These are phyloP conservation scores for Pollachius pollachius DNA, from an alignment of 2,113 vertebrate genomes.

Conservation along the genomic window DNA sequence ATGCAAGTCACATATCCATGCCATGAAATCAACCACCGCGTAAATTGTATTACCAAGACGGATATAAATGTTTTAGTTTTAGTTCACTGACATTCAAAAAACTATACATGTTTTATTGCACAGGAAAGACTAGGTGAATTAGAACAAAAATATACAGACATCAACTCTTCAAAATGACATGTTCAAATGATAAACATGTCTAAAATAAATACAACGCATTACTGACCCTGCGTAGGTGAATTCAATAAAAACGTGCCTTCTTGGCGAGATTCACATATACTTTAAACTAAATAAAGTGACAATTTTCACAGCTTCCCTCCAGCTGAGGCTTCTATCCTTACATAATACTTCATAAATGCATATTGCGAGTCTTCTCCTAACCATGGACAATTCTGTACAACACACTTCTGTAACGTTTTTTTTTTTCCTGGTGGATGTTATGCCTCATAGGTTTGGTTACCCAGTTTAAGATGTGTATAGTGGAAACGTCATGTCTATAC, in stretches of 20 bases:
- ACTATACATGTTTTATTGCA: slow-evolving; percentile 8
- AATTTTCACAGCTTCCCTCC: slow-evolving; percentile 55
- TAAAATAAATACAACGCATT: slow-evolving; percentile 39
- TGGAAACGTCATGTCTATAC: slow-evolving; percentile 40
- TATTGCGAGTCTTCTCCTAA: not conserved
- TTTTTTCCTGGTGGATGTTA: not conserved
- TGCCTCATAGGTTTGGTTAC: not conserved
- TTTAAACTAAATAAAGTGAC: slow-evolving; percentile 45
- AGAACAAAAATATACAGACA: slow-evolving; percentile 33
- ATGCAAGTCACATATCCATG: slow-evolving; percentile 25
- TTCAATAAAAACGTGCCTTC: slow-evolving; percentile 27
- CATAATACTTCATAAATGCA: slow-evolving; percentile 14
- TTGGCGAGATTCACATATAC: slow-evolving; percentile 41
- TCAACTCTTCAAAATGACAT: slow-evolving; percentile 35
- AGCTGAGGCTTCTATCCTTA: slow-evolving; percentile 8
- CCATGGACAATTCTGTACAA: not conserved
- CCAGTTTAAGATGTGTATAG: slow-evolving; percentile 34
- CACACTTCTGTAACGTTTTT: not conserved
- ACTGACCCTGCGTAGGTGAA: slow-evolving; percentile 37
- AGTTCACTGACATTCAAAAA: slow-evolving; percentile 43
- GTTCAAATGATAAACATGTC: slow-evolving; percentile 44
- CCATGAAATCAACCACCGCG: not conserved
- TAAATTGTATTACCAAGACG: slow-evolving; percentile 10
- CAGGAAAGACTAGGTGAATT: slow-evolving; percentile 18
- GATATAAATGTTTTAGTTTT: slow-evolving; percentile 14